Conservation (phyloP, 1,140 invertebrate species). For the Bombus haemorrhoidalis region DNA sequence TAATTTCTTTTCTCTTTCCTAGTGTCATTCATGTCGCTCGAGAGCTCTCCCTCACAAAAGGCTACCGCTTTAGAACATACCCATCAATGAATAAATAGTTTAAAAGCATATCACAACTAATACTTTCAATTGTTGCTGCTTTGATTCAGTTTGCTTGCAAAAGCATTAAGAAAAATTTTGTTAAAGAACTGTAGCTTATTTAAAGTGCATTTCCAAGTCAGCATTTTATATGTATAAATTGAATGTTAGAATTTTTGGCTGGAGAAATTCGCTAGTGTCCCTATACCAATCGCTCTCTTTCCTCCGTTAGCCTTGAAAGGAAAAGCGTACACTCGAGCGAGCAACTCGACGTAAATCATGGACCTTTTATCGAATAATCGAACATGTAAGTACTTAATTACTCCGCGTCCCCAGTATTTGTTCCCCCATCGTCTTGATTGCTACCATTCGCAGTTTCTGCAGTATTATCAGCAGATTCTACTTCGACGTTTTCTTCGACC, state of each 20-base stretch:
- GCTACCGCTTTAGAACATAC: not conserved
- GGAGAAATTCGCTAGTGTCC: not conserved
- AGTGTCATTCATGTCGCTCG: slow-evolving; percentile 50
- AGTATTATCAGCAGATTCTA: slow-evolving; percentile 15
- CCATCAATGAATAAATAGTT: not conserved
- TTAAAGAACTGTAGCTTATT: not conserved
- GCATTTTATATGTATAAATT: not conserved
- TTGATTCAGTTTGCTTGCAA: slow-evolving; percentile 7
- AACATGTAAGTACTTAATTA: slow-evolving; percentile 50
- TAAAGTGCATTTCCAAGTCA: not conserved
- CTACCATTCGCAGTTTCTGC: slow-evolving; percentile 25
- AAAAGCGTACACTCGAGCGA: slow-evolving; percentile 54
- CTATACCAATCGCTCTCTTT: not conserved
- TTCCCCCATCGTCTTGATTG: slow-evolving; percentile 43
- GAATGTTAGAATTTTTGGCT: not conserved
- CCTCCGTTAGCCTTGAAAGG: not conserved
- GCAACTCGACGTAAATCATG: slow-evolving; percentile 49
- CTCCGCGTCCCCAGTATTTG: slow-evolving; percentile 37
- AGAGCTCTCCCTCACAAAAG: not conserved
- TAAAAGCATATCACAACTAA: slow-evolving; percentile 1
- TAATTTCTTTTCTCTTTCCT: slow-evolving; percentile 64
- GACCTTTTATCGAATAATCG: slow-evolving; percentile 58
- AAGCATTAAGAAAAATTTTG: not conserved
- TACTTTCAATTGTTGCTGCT: slow-evolving; percentile 17
- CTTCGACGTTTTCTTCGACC: slow-evolving; percentile 59